Evolutionary conservation across 2,888 invertebrate species (phyloP).

Genomic region (Creontiades dilutus): DNA sequence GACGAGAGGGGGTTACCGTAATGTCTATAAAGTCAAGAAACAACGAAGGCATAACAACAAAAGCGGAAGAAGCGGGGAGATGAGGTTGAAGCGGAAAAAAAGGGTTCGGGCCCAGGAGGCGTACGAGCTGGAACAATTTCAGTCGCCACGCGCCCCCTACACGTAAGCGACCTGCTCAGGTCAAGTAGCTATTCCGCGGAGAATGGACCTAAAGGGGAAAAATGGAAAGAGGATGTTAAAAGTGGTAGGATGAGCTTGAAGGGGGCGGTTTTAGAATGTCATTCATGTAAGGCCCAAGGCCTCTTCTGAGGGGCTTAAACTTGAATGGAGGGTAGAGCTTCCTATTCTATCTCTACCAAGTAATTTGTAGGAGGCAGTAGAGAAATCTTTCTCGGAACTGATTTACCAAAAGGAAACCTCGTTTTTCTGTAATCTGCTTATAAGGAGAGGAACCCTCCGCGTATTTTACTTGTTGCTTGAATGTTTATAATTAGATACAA

Average conservation of each 20-base stretch:
- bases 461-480: too few relatives aligned
- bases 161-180: conserved; percentile 6
- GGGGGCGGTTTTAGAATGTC: conserved; percentile 27
- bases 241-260: conserved; percentile 6
- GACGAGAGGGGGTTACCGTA: background rate
- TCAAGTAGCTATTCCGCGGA: conserved; percentile 28
- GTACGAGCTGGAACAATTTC: conserved; percentile 25
- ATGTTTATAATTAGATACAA: too few relatives aligned
- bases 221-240: conserved; percentile 31
- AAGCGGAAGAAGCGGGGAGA: background rate
- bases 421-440: background rate
- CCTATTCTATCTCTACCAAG: conserved; percentile 16
- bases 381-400: background rate
- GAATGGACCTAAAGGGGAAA: background rate
- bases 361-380: background rate
- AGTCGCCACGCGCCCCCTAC: conserved; percentile 14
- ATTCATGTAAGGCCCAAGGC: background rate
- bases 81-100: background rate
- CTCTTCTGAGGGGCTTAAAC: conserved; percentile 20
- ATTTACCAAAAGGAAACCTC: background rate
- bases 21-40: conserved; percentile 38
- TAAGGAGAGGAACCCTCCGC: background rate
- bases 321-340: background rate
- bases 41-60: conserved; percentile 39
- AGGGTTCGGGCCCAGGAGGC: background rate